Conservation (phyloP, 2,888 invertebrate species). For the Mallateleia sp. region DNA sequence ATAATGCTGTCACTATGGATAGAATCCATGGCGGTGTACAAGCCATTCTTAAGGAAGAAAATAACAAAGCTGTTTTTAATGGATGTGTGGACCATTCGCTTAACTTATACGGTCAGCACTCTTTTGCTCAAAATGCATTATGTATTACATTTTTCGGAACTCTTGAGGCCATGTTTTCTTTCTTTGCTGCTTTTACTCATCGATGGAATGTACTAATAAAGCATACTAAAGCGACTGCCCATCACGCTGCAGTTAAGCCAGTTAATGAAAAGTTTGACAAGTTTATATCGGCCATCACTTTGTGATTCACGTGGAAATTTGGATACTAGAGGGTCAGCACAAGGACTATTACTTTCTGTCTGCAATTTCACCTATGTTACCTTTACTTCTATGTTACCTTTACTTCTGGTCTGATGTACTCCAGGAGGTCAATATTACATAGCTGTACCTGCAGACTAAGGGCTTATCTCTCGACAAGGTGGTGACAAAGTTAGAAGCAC, state of each 20-base stretch:
- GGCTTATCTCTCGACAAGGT: constrained; percentile 2
- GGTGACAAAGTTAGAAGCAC: constrained; percentile 1
- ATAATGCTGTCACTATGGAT: constrained; percentile 77
- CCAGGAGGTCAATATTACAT: constrained; percentile 5
- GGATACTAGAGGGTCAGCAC: constrained; percentile 20
- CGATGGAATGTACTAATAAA: constrained; percentile 60
- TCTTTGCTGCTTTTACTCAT: constrained; percentile 63
- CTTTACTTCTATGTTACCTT: constrained; percentile 18
- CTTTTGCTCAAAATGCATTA: too few relatives aligned
- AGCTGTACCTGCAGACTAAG: constrained; percentile 4
- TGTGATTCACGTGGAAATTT: too few relatives aligned
- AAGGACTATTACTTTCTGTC: constrained; percentile 6
- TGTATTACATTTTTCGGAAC: constrained; percentile 74
- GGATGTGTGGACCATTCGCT: too few relatives aligned
- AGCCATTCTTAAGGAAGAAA: too few relatives aligned
- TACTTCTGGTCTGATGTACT: constrained; percentile 12
- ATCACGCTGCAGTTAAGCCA: constrained; percentile 21
- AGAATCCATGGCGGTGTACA: constrained; percentile 53
- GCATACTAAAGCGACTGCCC: constrained; percentile 12
- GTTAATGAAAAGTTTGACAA: too few relatives aligned
- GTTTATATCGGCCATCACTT: too few relatives aligned
- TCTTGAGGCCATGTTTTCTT: constrained; percentile 67
- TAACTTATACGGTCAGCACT: too few relatives aligned
- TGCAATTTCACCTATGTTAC: constrained; percentile 27
- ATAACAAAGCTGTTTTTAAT: too few relatives aligned